These are phyloP conservation scores for Eupithecia dodoneata DNA, from an alignment of 2,888 invertebrate species.

Conservation along the genomic window DNA sequence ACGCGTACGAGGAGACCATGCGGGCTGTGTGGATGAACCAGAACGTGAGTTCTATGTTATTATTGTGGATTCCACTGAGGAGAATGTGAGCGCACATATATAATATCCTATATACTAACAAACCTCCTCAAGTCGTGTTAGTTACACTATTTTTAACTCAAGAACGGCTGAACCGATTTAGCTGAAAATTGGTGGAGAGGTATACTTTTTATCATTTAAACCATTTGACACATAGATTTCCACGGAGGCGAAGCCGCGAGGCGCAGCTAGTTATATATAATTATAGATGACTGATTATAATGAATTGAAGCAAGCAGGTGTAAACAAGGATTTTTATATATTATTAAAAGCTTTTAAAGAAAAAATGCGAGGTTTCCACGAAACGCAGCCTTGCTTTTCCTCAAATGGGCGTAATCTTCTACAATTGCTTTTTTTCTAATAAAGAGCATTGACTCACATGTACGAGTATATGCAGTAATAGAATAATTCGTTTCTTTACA, in stretches of 20 bases:
- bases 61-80: neutral
- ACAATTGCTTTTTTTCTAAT: neutral
- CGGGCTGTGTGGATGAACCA: conserved; percentile 93
- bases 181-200: too few relatives aligned
- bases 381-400: neutral
- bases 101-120: neutral
- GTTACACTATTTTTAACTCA: too few relatives aligned
- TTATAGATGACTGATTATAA: too few relatives aligned
- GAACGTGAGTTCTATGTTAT: conserved; percentile 80
- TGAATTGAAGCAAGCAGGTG: neutral
- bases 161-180: too few relatives aligned
- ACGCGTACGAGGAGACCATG: conserved; percentile 91
- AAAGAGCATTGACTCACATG: too few relatives aligned
- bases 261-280: too few relatives aligned
- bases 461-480: neutral
- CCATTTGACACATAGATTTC: too few relatives aligned
- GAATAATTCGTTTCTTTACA: conserved; percentile 50
- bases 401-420: neutral
- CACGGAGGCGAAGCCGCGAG: too few relatives aligned
- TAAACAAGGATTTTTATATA: neutral
- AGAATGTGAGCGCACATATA: neutral
- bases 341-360: neutral
- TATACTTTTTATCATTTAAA: too few relatives aligned
- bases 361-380: neutral
- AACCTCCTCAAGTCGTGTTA: too few relatives aligned